Evolutionary conservation across 2,888 invertebrate genomes (phyloP), one percentile per base, ranked within the genome.

Genomic region (Drosophila merina): DNA sequence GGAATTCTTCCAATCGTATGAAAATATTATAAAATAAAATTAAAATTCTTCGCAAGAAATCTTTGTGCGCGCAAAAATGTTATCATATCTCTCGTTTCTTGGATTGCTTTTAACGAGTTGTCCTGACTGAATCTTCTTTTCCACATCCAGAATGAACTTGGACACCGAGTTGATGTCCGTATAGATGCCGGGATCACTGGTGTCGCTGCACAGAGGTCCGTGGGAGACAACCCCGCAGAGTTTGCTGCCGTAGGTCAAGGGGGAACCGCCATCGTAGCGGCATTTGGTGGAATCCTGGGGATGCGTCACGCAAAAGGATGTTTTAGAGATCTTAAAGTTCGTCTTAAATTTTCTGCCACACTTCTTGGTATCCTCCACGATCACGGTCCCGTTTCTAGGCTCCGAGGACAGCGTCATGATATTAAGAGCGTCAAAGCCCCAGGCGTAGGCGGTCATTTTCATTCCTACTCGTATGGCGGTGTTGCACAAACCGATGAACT

Each of bases 141-240:
- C 40, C 40, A 40, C 40, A 7, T 14, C 12, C 12, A 4, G 14
- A 5, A 40, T 14, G n/a, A 40, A 40, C 5, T 8, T 1, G 20
- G 40, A 6, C 40, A 76, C 9, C 20, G 30, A 8, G 6, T 28
- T 30, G 1, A 78, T 14, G 31, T 50, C 25, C 8, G 77, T 78
- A 8, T 60, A 79, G 38, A 79, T n/a, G 0, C 69, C 69, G 0
- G 77, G 77, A 0, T 8, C 33, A 0, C 58, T 6, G 5, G 63
- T 60, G 7, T 36, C 14, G 5, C 3, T n/a, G 36, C 79, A 78
- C 0, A 9, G 20, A 6, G 60, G 51, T 12, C 79, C 77, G 10
- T 36, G 8, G 2, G 77, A 74, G 0, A 58, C 74, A 5, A 79
- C 20, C 0, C 79, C 77, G 8, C 69, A 49, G 7, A 78, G 58